A percentile compares a stretch with the other conserved stretches of the same genome.
Evolutionary conservation across 2,113 vertebrate species (phyloP).

Genomic region (Percina caprodes): DNA sequence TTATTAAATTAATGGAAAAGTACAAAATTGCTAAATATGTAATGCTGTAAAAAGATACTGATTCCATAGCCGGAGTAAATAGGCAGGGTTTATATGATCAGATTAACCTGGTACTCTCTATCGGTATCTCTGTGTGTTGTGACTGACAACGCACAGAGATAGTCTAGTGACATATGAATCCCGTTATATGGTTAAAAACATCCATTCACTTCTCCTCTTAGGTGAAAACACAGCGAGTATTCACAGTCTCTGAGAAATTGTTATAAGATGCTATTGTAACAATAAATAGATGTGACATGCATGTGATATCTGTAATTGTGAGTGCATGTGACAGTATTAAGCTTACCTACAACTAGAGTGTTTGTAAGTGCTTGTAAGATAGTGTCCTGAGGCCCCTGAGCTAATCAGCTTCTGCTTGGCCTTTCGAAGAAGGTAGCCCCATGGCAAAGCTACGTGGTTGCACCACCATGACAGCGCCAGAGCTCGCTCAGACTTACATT

Average conservation of each 20-base stretch:
- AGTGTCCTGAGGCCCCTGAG: neutral
- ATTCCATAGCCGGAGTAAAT: neutral
- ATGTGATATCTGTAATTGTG: slow-evolving; percentile 23
- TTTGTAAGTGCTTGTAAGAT: slow-evolving; percentile 9
- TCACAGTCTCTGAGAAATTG: neutral
- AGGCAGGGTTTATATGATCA: neutral
- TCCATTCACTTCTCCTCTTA: neutral
- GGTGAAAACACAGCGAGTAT: slow-evolving; percentile 1
- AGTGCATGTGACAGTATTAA: slow-evolving; percentile 1
- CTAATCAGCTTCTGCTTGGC: slow-evolving; percentile 38
- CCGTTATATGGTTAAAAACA: neutral
- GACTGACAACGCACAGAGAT: neutral
- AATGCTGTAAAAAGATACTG: neutral
- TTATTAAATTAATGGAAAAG: neutral
- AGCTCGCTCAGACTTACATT: slow-evolving; percentile 6
- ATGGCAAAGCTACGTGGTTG: slow-evolving; percentile 9
- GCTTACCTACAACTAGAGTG: neutral
- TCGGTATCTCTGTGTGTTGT: neutral
- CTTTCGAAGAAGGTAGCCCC: slow-evolving; percentile 28
- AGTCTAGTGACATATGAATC: neutral
- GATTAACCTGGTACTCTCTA: neutral
- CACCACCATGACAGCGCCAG: slow-evolving; percentile 1
- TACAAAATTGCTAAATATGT: neutral
- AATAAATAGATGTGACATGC: slow-evolving; percentile 14
- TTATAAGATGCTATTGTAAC: slow-evolving; percentile 5